These are phyloP conservation scores for Luscinia megarhynchos DNA, from an alignment of 2,797 vertebrate genomes.

Conservation along the genomic window DNA sequence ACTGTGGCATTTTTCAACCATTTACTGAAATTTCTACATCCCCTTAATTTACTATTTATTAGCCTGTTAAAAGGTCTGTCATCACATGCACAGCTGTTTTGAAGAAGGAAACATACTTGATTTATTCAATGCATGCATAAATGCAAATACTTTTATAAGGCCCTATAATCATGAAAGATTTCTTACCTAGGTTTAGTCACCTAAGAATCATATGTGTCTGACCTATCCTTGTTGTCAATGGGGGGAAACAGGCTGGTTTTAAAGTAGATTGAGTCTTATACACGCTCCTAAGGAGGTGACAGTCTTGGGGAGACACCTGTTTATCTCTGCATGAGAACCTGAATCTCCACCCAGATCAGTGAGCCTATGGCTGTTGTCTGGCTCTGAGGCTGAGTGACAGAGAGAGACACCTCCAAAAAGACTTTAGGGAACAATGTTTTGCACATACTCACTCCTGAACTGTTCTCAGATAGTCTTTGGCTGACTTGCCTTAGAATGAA, in stretches of 20 bases:
- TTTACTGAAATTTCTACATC: neutral
- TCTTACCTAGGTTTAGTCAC: neutral
- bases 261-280: neutral
- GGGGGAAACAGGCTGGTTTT: neutral
- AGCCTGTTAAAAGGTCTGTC: neutral
- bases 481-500: neutral
- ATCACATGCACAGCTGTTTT: neutral
- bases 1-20: neutral
- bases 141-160: neutral
- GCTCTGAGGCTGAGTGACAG: neutral
- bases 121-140: neutral
- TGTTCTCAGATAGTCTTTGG: neutral
- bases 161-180: neutral
- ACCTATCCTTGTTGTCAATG: neutral
- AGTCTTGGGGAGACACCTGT: neutral
- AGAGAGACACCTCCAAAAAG: neutral
- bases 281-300: neutral
- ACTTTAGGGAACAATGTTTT: neutral
- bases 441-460: neutral
- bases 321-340: neutral
- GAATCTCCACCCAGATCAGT: neutral
- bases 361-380: neutral
- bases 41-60: neutral
- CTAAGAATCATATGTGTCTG: neutral
- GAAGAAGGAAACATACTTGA: neutral